Conservation (phyloP, 2,113 vertebrate genomes). For the Pelodiscus sinensis region DNA sequence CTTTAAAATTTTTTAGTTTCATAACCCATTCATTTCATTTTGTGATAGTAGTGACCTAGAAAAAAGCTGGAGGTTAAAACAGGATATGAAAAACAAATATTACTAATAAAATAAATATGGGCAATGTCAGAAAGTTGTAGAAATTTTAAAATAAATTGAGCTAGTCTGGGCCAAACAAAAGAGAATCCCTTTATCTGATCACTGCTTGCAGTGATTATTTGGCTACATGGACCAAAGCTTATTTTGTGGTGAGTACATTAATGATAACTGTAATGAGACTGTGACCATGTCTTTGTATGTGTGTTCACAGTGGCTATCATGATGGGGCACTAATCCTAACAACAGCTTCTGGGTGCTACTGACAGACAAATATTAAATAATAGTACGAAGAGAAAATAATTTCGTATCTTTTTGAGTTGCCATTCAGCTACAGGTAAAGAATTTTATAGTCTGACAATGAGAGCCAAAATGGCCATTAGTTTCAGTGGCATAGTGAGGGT, state of each 20-base stretch:
- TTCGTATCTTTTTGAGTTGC: background rate
- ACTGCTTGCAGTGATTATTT: background rate
- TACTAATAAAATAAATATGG: conserved; percentile 36
- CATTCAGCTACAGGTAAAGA: background rate
- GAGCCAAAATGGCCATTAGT: background rate
- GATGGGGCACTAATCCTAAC: background rate
- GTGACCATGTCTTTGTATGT: background rate
- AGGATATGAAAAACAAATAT: conserved; percentile 26
- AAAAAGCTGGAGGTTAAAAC: conserved; percentile 42
- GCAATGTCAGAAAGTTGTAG: conserved; percentile 56
- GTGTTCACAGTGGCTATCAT: fast-evolving
- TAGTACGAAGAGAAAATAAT: background rate
- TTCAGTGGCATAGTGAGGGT: too few species aligned
- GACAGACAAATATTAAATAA: background rate
- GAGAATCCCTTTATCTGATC: conserved; percentile 18
- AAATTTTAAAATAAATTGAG: conserved; percentile 55
- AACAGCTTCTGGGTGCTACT: background rate
- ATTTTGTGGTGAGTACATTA: background rate
- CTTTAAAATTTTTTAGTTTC: conserved; percentile 44
- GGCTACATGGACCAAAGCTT: background rate
- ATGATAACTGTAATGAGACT: background rate
- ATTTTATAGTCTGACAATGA: background rate
- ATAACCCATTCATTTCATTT: conserved; percentile 43
- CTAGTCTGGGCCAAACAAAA: conserved; percentile 42
- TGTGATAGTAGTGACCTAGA: conserved; percentile 20